Conservation (phyloP, 2,888 invertebrate species). For the Pseudoips prasinana region DNA sequence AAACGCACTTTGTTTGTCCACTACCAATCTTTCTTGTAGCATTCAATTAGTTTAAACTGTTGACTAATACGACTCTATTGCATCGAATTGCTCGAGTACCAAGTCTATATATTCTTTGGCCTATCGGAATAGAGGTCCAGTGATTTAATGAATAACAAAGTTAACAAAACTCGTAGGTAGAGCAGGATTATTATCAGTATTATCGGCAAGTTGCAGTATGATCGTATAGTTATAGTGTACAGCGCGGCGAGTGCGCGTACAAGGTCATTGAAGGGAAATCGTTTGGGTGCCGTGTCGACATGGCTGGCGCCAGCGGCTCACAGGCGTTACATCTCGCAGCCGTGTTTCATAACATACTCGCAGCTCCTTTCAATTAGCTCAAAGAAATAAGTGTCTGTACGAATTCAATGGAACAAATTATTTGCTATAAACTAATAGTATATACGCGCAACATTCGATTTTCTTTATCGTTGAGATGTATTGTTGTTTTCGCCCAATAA, state of each 20-base stretch:
- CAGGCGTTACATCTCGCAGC: conserved; percentile 61
- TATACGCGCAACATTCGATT: no score
- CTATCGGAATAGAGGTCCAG: no score
- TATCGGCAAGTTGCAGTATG: conserved; percentile 44
- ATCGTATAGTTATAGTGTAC: conserved; percentile 51
- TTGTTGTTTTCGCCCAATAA: no score
- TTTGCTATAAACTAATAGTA: conserved; percentile 7
- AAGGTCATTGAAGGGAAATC: conserved; percentile 79
- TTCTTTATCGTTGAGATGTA: no score
- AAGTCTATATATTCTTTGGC: no score
- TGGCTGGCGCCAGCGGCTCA: conserved; percentile 49
- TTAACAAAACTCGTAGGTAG: no score
- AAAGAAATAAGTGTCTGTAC: conserved; percentile 33
- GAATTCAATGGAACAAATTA: conserved; percentile 29
- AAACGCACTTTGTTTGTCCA: conserved; percentile 30
- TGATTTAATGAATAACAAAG: no score
- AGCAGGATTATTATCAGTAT: conserved; percentile 31
- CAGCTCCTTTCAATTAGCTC: conserved; percentile 48
- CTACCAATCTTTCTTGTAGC: conserved; percentile 24
- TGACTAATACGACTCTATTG: conserved; percentile 37
- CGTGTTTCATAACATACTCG: conserved; percentile 57
- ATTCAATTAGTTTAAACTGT: conserved; percentile 32
- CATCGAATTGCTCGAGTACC: no score
- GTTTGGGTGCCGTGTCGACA: conserved; percentile 64
- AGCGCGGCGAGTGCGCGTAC: conserved; percentile 52